These are phyloP conservation scores for Mamestra configurata DNA, from an alignment of 1,140 invertebrate genomes.

Conservation along the genomic window DNA sequence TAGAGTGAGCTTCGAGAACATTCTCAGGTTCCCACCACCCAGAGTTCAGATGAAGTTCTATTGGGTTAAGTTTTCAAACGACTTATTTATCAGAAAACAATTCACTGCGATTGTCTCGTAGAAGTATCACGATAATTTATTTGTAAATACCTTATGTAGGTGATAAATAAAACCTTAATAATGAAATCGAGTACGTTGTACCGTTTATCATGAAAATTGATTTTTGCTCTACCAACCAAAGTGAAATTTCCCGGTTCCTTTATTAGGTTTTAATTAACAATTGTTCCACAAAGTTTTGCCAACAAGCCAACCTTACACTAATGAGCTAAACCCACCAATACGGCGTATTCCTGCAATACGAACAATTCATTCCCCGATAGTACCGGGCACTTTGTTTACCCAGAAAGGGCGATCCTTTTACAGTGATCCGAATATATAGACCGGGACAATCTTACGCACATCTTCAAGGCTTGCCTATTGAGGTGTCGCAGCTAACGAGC, in stretches of 20 bases:
- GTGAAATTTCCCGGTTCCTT: neutral
- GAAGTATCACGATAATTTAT: no score
- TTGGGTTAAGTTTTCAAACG: no score
- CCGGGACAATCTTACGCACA: constrained; percentile 27
- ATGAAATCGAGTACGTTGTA: no score
- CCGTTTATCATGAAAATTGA: no score
- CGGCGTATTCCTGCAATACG: neutral
- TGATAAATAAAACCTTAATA: no score
- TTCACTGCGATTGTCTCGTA: no score
- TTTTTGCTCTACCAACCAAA: no score
- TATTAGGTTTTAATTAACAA: neutral
- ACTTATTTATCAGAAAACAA: no score
- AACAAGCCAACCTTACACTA: neutral
- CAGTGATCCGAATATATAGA: constrained; percentile 23
- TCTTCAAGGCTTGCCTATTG: constrained; percentile 57
- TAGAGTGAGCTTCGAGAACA: no score
- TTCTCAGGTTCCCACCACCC: no score
- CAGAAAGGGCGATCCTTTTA: constrained; percentile 7
- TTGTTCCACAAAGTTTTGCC: neutral
- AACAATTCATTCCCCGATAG: constrained; percentile 1
- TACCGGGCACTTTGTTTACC: neutral
- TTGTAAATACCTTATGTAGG: no score
- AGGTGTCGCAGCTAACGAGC: constrained; percentile 75
- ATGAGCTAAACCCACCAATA: constrained; percentile 21
- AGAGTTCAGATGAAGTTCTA: no score